phyloP scores from a whole-genome alignment of 1,140 invertebrate species.

The Solenopsis invicta region DNA sequence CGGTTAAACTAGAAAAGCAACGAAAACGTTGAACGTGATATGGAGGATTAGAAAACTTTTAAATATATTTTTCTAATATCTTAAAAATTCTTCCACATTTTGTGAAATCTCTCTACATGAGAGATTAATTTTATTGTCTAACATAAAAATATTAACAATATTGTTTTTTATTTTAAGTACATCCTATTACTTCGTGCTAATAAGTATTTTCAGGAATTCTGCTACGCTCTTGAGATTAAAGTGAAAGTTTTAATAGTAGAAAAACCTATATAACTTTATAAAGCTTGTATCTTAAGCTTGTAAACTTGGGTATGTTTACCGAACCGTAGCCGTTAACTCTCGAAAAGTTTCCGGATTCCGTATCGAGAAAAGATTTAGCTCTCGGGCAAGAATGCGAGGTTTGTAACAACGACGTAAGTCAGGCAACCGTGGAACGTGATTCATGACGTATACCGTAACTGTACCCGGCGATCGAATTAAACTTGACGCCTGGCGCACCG shows the following conservation, averaged over 20 bases:
- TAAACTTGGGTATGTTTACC: slow-evolving; percentile 56
- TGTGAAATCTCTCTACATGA: neutral
- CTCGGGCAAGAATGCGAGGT: slow-evolving; percentile 42
- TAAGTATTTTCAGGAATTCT: slow-evolving; percentile 25
- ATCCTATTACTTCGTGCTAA: slow-evolving; percentile 17
- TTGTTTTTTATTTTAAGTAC: slow-evolving; percentile 10
- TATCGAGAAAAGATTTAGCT: slow-evolving; percentile 59
- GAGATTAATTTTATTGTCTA: neutral
- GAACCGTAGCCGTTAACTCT: slow-evolving; percentile 49
- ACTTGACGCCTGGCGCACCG: slow-evolving; percentile 61
- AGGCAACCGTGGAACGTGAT: slow-evolving; percentile 71
- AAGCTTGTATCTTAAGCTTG: slow-evolving; percentile 59
- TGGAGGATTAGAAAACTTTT: neutral
- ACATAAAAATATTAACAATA: slow-evolving; percentile 17
- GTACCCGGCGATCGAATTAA: slow-evolving; percentile 76
- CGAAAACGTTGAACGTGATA: too few relatives aligned
- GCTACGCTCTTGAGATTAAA: slow-evolving; percentile 44
- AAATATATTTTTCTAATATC: neutral
- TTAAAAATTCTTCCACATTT: neutral
- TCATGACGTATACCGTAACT: slow-evolving; percentile 69
- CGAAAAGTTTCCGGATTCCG: slow-evolving; percentile 48
- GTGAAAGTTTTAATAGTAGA: slow-evolving; percentile 59
- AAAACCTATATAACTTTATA: slow-evolving; percentile 59
- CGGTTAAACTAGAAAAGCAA: too few relatives aligned
- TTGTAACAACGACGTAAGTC: slow-evolving; percentile 53